These are phyloP conservation scores for Thunnus maccoyii DNA, from an alignment of 2,113 vertebrate species.

Conservation along the genomic window DNA sequence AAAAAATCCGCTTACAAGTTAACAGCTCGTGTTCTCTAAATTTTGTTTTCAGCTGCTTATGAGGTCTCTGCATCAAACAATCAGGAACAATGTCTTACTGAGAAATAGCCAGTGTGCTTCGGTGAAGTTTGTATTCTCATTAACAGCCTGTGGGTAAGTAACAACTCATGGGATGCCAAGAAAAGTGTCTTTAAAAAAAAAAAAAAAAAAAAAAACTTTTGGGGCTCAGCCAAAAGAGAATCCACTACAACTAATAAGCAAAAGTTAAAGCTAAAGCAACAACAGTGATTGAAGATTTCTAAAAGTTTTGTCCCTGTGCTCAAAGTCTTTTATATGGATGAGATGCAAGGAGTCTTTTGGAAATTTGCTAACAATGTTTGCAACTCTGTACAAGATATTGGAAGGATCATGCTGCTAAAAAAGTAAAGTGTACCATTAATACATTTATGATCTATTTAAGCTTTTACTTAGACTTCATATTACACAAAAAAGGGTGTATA, in stretches of 20 bases:
- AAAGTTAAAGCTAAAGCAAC: conserved; percentile 43
- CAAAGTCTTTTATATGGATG: conserved; percentile 44
- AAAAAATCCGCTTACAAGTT: conserved; percentile 13
- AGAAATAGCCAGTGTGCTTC: neutral
- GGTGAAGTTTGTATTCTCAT: conserved; percentile 48
- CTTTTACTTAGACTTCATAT: conserved; percentile 25
- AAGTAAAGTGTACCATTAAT: neutral
- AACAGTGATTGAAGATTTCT: conserved; percentile 42
- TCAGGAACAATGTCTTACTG: neutral
- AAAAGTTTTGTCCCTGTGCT: conserved; percentile 48
- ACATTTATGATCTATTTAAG: neutral
- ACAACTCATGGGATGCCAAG: conserved; percentile 28
- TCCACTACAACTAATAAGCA: conserved; percentile 27
- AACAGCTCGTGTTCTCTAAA: conserved; percentile 6
- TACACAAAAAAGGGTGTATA: neutral
- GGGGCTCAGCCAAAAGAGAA: conserved; percentile 30
- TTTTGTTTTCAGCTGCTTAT: neutral
- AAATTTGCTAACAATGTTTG: conserved; percentile 23
- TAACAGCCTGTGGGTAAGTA: conserved; percentile 51
- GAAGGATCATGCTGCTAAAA: neutral
- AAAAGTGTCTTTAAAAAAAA: conserved; percentile 16
- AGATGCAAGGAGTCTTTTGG: conserved; percentile 30
- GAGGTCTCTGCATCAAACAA: conserved; percentile 29
- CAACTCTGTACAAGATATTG: conserved; percentile 2
- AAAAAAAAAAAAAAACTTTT: conserved; percentile 9